Base-by-base conservation (phyloP, 2,113 vertebrate genomes). In the Eidolon helvum region DNA sequence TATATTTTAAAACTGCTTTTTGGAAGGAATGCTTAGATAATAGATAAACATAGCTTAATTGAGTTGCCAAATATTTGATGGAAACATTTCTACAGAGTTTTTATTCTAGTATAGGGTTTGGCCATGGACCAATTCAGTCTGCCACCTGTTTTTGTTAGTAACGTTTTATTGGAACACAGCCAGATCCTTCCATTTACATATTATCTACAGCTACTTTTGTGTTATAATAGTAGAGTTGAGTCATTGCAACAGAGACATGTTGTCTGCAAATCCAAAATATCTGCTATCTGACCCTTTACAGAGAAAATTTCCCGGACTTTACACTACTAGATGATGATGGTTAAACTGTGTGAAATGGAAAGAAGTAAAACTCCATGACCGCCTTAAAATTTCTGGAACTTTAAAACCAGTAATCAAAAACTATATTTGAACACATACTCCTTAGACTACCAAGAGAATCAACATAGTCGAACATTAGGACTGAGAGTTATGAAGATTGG, bases 111-210 rank as follows among this genome's bases (percentile, higher is more conserved):
- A 65, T 21, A 87, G 24, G 5, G 3, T 55, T 90, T 84, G 40
- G 19, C 21, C 12, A 26, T 93, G 43, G 43, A 53, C 50, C 19
- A 7, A 92, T 84, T 48, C 48, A 79, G 1, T 45, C 10, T 61
- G 22, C 71, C 57, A 93, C 71, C 33, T 94, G 66, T 43, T 86
- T 89, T 90, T 59, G 22, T n/a, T 94, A 85, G 88, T 75, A 91
- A 72, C 53, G 11, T 85, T 75, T 57, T 71, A 57, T 1, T 61
- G 61, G 68, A 53, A 84, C 45, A 78, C 4, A 68, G 57, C 30
- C 74, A 90, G 21, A 55, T 16, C 4, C 35, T 45, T 87, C 40
- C 14, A 2, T 55, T 87, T 35, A 48, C 74, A 33, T 50, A 45
- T 43, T 85, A 45, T 40, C 24, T 57, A 19, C 33, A 50, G 7